Conservation (phyloP, 2,113 vertebrate genomes). For the Melanotaenia duboulayi region DNA sequence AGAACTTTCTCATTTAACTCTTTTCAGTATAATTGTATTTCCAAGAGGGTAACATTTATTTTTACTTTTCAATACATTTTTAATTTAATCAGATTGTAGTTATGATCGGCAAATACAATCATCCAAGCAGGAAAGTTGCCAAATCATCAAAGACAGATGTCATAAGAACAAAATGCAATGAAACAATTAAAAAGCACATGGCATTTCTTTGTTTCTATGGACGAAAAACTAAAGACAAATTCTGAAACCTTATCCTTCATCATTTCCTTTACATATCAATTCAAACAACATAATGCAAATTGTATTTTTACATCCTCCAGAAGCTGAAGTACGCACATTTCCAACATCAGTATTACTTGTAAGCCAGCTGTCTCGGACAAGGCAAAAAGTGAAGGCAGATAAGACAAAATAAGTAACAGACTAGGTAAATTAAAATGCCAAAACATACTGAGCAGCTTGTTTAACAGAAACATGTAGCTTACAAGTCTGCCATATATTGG, state of each 20-base stretch:
- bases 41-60: conserved; percentile 17
- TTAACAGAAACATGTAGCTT: conserved; percentile 54
- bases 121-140: conserved; percentile 47
- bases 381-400: conserved; percentile 75
- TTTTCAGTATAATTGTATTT: conserved; percentile 15
- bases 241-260: conserved; percentile 44
- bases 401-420: conserved; percentile 55
- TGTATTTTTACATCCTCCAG: conserved; percentile 20
- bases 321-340: conserved; percentile 42
- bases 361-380: conserved; percentile 66
- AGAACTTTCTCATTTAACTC: conserved; percentile 56
- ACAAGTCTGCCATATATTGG: conserved; percentile 51
- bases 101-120: conserved; percentile 65
- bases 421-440: conserved; percentile 57
- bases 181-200: conserved; percentile 26
- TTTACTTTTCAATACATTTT: conserved; percentile 15
- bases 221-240: conserved; percentile 23
- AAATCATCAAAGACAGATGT: conserved; percentile 56
- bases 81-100: conserved; percentile 38
- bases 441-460: conserved; percentile 57
- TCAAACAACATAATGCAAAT: conserved; percentile 24
- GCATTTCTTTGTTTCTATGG: conserved; percentile 46
- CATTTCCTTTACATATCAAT: conserved; percentile 28
- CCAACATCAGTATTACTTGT: conserved; percentile 45
- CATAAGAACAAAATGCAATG: conserved; percentile 46